Evolutionary conservation across 2,888 invertebrate genomes (phyloP).

Genomic region (Cistogaster globosa): DNA sequence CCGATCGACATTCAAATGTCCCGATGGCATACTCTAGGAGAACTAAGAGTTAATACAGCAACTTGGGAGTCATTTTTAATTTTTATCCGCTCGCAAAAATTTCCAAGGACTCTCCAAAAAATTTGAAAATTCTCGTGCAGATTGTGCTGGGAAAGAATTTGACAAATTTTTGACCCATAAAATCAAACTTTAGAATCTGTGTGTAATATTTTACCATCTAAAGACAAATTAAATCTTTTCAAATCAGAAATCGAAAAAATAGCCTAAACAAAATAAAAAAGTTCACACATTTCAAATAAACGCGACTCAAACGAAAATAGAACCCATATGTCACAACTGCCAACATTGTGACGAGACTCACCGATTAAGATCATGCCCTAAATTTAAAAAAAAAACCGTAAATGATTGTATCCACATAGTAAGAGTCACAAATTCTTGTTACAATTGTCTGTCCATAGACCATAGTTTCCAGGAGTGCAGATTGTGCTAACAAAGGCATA

Average conservation of each 20-base stretch:
- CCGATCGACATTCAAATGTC: too few relatives aligned
- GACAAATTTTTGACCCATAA: too few relatives aligned
- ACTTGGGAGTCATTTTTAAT: constrained; percentile 5
- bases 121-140: too few relatives aligned
- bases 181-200: neutral
- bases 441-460: constrained; percentile 1
- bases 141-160: too few relatives aligned
- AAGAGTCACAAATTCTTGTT: constrained; percentile 21
- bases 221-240: neutral
- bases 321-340: too few relatives aligned
- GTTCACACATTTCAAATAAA: too few relatives aligned
- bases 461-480: constrained; percentile 1
- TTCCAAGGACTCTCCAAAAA: neutral
- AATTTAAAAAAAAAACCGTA: too few relatives aligned
- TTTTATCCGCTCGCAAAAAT: constrained; percentile 1
- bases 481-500: neutral
- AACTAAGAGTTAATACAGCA: neutral
- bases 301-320: neutral
- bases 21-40: too few relatives aligned
- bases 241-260: too few relatives aligned
- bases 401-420: neutral
- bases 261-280: too few relatives aligned
- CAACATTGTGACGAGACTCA: too few relatives aligned
- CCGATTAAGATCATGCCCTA: too few relatives aligned
- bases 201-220: neutral